phyloP scores from a whole-genome alignment of 2,113 vertebrate species.

The Carassius gibelio region DNA sequence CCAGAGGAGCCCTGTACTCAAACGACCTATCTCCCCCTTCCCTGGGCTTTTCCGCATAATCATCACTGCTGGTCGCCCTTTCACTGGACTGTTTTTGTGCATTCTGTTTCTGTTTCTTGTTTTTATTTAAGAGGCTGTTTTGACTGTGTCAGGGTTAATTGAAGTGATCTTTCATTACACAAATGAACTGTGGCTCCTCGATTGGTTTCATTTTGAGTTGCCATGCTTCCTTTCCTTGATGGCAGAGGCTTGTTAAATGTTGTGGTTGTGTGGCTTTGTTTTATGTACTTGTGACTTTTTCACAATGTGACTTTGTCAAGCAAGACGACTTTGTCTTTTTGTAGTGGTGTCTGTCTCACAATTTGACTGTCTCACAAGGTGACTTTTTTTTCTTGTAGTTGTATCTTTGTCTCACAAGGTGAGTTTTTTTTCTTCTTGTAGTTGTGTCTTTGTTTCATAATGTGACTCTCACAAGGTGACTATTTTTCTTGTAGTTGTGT shows the following conservation, averaged over 20 bases:
- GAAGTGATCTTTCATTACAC: not conserved
- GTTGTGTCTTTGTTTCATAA: no score
- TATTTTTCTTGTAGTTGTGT: no score
- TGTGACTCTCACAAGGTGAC: no score
- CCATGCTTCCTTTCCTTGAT: not conserved
- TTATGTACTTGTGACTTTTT: not conserved
- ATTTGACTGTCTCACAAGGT: no score
- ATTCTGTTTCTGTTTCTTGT: slow-evolving; percentile 2
- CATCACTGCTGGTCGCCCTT: not conserved
- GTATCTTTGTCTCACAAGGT: not conserved
- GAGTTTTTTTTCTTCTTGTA: no score
- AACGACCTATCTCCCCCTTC: not conserved
- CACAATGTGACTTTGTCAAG: no score
- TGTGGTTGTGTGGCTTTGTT: not conserved
- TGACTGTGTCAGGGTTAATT: slow-evolving; percentile 20
- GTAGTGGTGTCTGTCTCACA: not conserved
- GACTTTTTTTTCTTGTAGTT: no score
- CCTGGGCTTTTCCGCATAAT: slow-evolving; percentile 12
- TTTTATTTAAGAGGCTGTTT: not conserved
- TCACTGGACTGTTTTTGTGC: not conserved
- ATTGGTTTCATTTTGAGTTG: not conserved
- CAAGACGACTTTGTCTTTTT: no score
- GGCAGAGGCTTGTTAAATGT: not conserved
- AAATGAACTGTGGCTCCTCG: not conserved
- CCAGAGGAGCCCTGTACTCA: slow-evolving; percentile 31